Conservation (phyloP, 2,888 invertebrate genomes). For the Drosophila ezoana region DNA sequence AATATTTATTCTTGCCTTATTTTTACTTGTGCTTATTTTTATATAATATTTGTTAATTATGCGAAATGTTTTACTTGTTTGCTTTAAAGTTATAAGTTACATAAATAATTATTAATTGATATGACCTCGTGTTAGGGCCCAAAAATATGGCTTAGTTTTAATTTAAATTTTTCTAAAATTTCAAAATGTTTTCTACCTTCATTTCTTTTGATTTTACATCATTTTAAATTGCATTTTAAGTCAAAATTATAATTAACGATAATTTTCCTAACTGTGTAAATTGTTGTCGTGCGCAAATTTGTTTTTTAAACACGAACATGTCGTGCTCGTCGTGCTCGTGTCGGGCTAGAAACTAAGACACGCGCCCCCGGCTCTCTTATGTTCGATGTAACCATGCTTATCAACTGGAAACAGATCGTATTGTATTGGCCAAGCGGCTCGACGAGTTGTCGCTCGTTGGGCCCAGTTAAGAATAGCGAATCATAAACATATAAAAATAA, state of each 20-base stretch:
- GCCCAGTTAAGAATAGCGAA: slow-evolving; percentile 22
- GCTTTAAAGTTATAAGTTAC: too few species aligned
- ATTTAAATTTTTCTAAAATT: background rate
- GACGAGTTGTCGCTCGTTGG: background rate
- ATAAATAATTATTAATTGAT: too few species aligned
- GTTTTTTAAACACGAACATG: background rate
- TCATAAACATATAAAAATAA: slow-evolving; percentile 12
- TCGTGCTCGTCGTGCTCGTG: slow-evolving; percentile 8
- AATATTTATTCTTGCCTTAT: too few species aligned
- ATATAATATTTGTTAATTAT: too few species aligned
- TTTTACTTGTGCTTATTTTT: too few species aligned
- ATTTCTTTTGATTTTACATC: background rate
- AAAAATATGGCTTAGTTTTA: background rate
- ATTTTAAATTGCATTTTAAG: too few species aligned
- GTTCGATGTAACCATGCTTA: slow-evolving; percentile 32
- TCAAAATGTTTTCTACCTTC: too few species aligned
- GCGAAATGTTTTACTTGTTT: too few species aligned
- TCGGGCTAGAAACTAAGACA: background rate
- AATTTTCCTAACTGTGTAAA: too few species aligned
- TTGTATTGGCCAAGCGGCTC: slow-evolving; percentile 45
- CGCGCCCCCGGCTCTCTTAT: background rate
- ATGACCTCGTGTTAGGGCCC: too few species aligned
- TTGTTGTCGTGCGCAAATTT: too few species aligned
- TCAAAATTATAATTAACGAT: too few species aligned
- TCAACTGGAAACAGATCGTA: slow-evolving; percentile 18